Base-by-base conservation (phyloP, 2,113 vertebrate species). In the Galeopterus variegatus region DNA sequence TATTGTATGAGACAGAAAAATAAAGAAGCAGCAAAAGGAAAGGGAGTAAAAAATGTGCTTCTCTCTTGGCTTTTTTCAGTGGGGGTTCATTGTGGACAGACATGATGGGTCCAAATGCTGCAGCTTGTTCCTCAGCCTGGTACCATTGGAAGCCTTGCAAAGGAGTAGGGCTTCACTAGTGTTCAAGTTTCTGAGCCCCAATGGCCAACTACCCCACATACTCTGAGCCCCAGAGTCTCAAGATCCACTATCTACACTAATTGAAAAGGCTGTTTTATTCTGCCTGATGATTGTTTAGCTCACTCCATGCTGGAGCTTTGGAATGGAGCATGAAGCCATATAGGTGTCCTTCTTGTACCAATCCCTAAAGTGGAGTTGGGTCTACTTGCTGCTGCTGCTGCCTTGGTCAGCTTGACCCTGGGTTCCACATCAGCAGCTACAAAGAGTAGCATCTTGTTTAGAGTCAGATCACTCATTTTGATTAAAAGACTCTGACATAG, bases 381-480 rank as follows among this genome's bases (percentile, higher is more conserved):
- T 41, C 12, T 73, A 36, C 36, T 21, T 62, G 23, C 7, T 65
- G 76, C 86, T 48, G 9, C 36, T 23, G 17, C 48, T 75, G 23
- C 50, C 67, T 50, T 75, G 79, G 50, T 50, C 58, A 94, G 23
- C 69, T 56, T 80, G 83, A 96, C 79, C 69, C 41, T 69, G 13
- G 24, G 83, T 93, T 90, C 87, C 13, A 19, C 73, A 92, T 93
- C 62, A 96, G 52, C 24, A 88, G 24, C 60, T 92, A n/a, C 26
- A 83, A 93, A 92, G 82, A 93, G 89, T 26, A 94, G 58, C 31
- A 84, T 90, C 26, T 64, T 72, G 10, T 73, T 10, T 69, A 31
- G 60, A 92, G 45, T 87, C 31, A 82, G 92, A 88, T 67, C 6
- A 52, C 12, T 83, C 41, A 10, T 58, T 84, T 79, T 58, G 36